These are phyloP conservation scores for Slavum lentiscoides DNA, from an alignment of 2,888 invertebrate genomes.

Conservation along the genomic window DNA sequence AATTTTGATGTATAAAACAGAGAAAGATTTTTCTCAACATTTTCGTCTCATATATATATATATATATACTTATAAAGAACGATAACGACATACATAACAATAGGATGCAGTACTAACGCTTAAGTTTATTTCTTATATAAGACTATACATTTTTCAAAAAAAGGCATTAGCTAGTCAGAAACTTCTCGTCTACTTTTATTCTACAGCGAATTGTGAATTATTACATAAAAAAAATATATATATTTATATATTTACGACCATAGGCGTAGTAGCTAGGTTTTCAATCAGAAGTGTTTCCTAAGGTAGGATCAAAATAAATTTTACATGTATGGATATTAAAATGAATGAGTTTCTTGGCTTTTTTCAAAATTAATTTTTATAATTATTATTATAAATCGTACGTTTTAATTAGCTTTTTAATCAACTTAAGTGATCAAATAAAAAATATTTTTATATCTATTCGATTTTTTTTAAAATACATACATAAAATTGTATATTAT, in stretches of 20 bases:
- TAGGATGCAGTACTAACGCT: background rate
- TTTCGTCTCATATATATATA: conserved; percentile 3
- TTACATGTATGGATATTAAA: no score
- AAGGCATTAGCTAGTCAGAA: background rate
- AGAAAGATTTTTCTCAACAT: background rate
- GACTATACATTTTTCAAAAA: background rate
- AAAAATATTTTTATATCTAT: no score
- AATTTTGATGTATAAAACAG: background rate
- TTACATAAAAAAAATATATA: background rate
- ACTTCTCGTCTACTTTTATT: background rate
- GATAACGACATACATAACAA: conserved; percentile 1
- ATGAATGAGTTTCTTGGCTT: no score
- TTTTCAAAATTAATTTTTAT: no score
- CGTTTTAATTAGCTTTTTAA: no score
- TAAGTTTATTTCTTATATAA: conserved; percentile 6
- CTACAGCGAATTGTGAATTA: background rate
- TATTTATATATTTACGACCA: background rate
- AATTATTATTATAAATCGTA: no score
- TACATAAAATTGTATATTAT: no score
- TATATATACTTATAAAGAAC: background rate
- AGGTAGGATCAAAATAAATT: no score
- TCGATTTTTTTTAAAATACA: no score
- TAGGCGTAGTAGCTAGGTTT: no score
- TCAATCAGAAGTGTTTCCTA: no score
- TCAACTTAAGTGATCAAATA: no score